A percentile compares a stretch with the other conserved stretches of the same genome.
Evolutionary conservation across 2,797 vertebrate genomes (phyloP).

Genomic region (Sebastes jordani): DNA sequence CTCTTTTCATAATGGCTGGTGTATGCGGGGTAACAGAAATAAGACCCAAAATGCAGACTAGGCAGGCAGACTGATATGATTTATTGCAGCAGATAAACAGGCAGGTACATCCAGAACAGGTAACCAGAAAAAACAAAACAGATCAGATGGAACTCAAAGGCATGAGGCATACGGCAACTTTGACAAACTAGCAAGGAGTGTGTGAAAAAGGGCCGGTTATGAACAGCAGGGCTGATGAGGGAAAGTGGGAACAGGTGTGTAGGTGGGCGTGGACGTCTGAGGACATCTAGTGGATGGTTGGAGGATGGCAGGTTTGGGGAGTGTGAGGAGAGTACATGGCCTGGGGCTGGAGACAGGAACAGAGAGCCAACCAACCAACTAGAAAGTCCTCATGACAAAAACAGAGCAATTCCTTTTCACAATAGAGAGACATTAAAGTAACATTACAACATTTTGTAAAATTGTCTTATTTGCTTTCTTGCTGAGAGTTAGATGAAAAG

Average conservation of each 20-base stretch:
- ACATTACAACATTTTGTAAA: neutral
- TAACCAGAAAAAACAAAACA: neutral
- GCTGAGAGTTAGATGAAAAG: neutral
- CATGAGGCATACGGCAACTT: neutral
- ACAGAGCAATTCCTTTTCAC: neutral
- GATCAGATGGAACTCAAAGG: neutral
- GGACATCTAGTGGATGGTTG: too few species aligned
- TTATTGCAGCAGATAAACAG: neutral
- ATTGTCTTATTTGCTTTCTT: neutral
- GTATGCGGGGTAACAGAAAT: accelerated
- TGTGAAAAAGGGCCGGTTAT: neutral
- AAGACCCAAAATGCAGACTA: too few species aligned
- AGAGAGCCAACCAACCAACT: too few species aligned
- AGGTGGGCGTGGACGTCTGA: too few species aligned
- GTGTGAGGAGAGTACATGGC: too few species aligned
- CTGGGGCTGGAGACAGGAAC: too few species aligned
- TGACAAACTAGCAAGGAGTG: neutral
- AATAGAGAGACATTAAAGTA: neutral
- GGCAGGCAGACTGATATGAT: neutral
- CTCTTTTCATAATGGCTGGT: neutral
- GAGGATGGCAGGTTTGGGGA: too few species aligned
- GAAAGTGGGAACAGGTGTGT: neutral
- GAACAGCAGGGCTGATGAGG: neutral
- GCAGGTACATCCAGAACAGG: neutral
- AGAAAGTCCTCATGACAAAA: too few species aligned